These are phyloP conservation scores for Platynereis dumerilii DNA, from an alignment of 2,888 invertebrate genomes.

Conservation along the genomic window DNA sequence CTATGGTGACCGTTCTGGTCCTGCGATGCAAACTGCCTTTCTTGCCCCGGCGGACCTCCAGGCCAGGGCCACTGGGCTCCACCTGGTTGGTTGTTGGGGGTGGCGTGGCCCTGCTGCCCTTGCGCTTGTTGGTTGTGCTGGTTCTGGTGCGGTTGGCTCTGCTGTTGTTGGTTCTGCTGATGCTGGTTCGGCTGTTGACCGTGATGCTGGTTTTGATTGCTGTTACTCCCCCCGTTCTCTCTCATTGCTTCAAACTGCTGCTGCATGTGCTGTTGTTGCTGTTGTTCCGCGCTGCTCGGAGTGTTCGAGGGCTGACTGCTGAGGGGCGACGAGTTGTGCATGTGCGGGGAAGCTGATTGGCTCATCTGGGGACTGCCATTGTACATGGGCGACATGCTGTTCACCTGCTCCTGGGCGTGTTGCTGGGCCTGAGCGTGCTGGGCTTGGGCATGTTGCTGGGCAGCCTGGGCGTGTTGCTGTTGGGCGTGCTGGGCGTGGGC, in stretches of 20 bases:
- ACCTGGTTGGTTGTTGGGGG: slow-evolving; percentile 8
- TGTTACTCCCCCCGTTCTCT: not conserved
- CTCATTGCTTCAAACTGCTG: slow-evolving; percentile 8
- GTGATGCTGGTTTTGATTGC: slow-evolving; percentile 4
- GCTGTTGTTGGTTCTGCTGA: not conserved
- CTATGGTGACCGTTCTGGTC: slow-evolving; percentile 7
- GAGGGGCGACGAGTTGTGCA: slow-evolving; percentile 13
- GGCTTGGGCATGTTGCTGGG: not conserved
- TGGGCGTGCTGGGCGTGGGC: slow-evolving; percentile 6
- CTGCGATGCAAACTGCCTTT: not conserved
- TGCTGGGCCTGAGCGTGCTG: slow-evolving; percentile 12
- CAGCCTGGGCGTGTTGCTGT: slow-evolving; percentile 16
- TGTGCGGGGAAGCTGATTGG: slow-evolving; percentile 11
- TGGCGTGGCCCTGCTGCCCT: slow-evolving; percentile 8
- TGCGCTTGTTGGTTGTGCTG: slow-evolving; percentile 14
- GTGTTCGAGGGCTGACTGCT: slow-evolving; percentile 9
- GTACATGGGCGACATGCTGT: slow-evolving; percentile 1
- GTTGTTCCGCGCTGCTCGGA: slow-evolving; percentile 13
- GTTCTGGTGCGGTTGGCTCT: slow-evolving; percentile 10
- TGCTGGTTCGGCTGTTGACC: slow-evolving; percentile 3
- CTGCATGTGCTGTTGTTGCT: slow-evolving; percentile 26
- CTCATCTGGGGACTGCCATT: slow-evolving; percentile 22
- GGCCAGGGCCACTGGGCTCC: slow-evolving; percentile 11
- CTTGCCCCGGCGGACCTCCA: slow-evolving; percentile 1
- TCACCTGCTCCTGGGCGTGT: slow-evolving; percentile 9